Evolutionary conservation across 2,113 vertebrate genomes (phyloP).

Genomic region (Mixornis gularis): DNA sequence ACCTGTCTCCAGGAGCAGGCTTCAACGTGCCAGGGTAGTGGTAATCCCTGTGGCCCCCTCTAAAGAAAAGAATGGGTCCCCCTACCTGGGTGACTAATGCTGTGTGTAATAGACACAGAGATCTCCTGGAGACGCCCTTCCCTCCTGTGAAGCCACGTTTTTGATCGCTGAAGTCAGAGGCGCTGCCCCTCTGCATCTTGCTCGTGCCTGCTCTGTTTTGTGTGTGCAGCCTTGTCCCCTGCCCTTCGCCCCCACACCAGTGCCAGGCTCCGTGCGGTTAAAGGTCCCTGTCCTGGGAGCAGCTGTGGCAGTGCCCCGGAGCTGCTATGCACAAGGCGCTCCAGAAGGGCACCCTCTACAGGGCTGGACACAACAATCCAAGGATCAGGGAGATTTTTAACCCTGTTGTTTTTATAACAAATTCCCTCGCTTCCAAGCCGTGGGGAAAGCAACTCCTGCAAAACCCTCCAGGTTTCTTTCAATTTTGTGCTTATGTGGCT

Average conservation of each 20-base stretch:
- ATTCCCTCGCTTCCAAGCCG: neutral
- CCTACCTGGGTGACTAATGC: too few species aligned
- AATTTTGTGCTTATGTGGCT: neutral
- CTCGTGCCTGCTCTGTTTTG: accelerated
- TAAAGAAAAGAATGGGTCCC: neutral
- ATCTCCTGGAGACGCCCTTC: neutral
- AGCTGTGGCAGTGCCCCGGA: neutral
- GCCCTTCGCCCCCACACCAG: accelerated
- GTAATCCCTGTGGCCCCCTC: neutral
- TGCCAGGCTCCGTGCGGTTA: neutral
- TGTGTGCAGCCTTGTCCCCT: neutral
- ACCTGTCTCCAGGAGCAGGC: neutral
- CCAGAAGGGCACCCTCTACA: neutral
- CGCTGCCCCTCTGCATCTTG: neutral
- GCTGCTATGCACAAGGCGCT: accelerated
- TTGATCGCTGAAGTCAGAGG: neutral
- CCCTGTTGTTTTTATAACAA: neutral
- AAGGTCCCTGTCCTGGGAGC: accelerated
- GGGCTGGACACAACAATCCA: accelerated
- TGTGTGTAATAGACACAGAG: neutral
- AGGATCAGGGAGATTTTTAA: neutral
- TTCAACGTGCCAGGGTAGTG: accelerated
- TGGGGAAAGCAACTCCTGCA: neutral
- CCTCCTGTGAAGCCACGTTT: neutral
- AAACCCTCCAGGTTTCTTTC: neutral